Base-by-base conservation (phyloP, 2,113 vertebrate genomes). In the Perca flavescens region DNA sequence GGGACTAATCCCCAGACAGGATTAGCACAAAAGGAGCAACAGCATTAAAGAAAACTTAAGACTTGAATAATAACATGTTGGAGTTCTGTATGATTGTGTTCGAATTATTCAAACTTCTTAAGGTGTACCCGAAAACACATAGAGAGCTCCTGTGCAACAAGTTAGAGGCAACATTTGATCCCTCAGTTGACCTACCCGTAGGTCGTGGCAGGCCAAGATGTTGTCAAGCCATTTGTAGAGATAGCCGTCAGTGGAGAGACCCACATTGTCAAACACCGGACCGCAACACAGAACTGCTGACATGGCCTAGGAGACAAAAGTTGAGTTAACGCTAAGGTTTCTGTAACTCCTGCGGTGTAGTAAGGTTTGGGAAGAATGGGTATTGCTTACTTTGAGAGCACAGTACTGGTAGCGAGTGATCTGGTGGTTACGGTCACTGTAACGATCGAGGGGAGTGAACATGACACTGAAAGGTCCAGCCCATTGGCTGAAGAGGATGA, bases 141-240 rank as follows among this genome's bases (percentile, higher is more conserved):
- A 40, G 3, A 70, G 54, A 68, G 28, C n/a, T 62, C 47, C 22
- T 16, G n/a, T 9, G 31, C n/a, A 58, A 52, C 12, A 40, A 49
- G 6, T 64, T 43, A 57, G 40, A 57, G 1, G 65, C 13, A 43
- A 57, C 2, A 43, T 43, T 43, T 6, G 6, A 54, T 43, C 4
- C 7, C 3, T 28, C 6, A 12, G 60, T 7, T 60, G 84, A 95
- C 95, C 89, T 94, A 99, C 98, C 79, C 98, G 95, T 86, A 99
- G 90, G 94, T 99, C 98, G 76, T 99, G 98, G 85, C 98, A 99
- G 89, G 97, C 98, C 88, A 99, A 93, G 91, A 99, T 99, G 87
- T 99, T 99, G 94, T 99, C 98, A n/a, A 99, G 96, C 98, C 98
- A 99, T 87, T 99, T 99, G 91, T 99, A 99, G 5, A 99, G 97